Evolutionary conservation across 1,140 invertebrate species (phyloP), one percentile per base, ranked within the genome.

Genomic region (Octopus bimaculoides): DNA sequence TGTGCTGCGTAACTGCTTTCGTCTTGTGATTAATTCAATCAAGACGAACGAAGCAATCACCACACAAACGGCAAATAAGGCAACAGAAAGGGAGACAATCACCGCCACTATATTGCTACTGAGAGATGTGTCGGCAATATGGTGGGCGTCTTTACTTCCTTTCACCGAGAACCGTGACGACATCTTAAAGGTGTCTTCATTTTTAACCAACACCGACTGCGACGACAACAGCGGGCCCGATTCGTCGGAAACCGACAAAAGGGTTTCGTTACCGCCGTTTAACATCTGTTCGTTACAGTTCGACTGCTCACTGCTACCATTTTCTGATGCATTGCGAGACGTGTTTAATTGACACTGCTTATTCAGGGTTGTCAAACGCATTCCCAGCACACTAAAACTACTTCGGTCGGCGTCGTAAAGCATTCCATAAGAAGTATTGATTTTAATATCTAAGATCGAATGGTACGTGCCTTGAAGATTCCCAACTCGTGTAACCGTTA

Each of bases 1-100:
- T 17, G 83, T 83, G 78, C 82, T 84, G 41, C 83, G 77, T 26
- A 84, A 61, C 53, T 83, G 82, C 52, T 81, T 81, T 12, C 83
- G 26, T 53, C 81, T 26, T 41, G 82, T 78, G 54, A 79, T 75
- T 52, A 83, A 52, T 55, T 84, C 83, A 75, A 81, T 73, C 17
- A 84, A 73, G 66, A 84, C 78, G 55, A 83, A 84, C 6, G 77
- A 76, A 10, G 79, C 79, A 75, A 84, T 84, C 4, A 84, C 80
- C 52, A 66, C 82, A 53, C 81, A 79, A 1, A 82, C 83, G 41
- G 83, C 83, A 53, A 84, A 81, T 52, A 84, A 81, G 78, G 83
- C 82, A 10, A 82, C 80, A 12, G 79, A 83, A 61, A 84, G 80
- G 54, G 82, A 83, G 54, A 83, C 78, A 41, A 84, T 79, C 12